Conservation (phyloP, 2,888 invertebrate species). For the Chesias legatella region DNA sequence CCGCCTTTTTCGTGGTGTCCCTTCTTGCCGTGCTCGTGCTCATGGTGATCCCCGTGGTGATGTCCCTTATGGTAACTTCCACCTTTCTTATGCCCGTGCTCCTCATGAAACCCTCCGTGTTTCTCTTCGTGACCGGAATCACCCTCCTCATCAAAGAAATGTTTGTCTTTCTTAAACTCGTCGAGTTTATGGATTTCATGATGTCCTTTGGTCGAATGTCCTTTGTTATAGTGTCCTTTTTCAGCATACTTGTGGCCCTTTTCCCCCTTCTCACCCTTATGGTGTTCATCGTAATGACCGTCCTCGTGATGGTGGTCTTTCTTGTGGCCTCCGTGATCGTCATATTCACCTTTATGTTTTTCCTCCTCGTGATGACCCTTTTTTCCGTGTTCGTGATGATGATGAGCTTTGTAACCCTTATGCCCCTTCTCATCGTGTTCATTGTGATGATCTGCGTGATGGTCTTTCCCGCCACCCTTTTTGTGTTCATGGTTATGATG, state of each 20-base stretch:
- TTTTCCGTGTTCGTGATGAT: slow-evolving; percentile 84
- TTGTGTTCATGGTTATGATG: slow-evolving; percentile 73
- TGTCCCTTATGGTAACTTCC: slow-evolving; percentile 91
- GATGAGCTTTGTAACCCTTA: slow-evolving; percentile 85
- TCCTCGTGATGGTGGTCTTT: slow-evolving; percentile 83
- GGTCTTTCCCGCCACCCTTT: slow-evolving; percentile 84
- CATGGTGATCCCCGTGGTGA: slow-evolving; percentile 87
- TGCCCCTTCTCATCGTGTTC: slow-evolving; percentile 86
- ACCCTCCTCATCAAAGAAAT: slow-evolving; percentile 92
- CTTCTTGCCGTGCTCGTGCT: slow-evolving; percentile 89
- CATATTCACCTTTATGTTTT: slow-evolving; percentile 82
- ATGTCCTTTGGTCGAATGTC: slow-evolving; percentile 92
- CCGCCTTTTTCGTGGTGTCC: slow-evolving; percentile 90
- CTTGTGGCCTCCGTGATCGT: slow-evolving; percentile 82
- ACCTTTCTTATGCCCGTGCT: slow-evolving; percentile 90
- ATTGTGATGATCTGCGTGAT: slow-evolving; percentile 82
- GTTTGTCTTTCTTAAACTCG: slow-evolving; percentile 92
- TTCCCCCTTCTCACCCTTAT: slow-evolving; percentile 84
- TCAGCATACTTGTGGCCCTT: slow-evolving; percentile 84
- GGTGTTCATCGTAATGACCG: slow-evolving; percentile 83
- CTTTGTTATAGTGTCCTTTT: slow-evolving; percentile 89
- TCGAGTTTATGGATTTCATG: slow-evolving; percentile 92
- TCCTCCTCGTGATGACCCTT: slow-evolving; percentile 89
- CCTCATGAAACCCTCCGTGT: slow-evolving; percentile 89
- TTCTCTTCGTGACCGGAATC: slow-evolving; percentile 90